These are phyloP conservation scores for Saxicola maurus DNA, from an alignment of 2,797 vertebrate species.

Conservation along the genomic window DNA sequence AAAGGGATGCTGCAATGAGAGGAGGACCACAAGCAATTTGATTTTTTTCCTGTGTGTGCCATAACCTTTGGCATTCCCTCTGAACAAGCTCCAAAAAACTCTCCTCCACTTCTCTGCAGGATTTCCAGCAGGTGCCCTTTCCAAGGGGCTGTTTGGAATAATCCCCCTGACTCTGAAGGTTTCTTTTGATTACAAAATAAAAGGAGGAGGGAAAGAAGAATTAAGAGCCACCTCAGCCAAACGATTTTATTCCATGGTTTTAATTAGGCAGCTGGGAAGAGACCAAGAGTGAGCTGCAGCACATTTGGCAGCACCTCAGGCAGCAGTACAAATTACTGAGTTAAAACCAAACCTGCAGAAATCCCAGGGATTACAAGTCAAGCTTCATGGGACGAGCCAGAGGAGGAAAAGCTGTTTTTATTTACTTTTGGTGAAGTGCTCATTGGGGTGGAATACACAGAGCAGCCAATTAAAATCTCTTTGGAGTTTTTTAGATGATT, in stretches of 20 bases:
- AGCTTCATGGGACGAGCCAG: slow-evolving; percentile 45
- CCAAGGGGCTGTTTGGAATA: neutral
- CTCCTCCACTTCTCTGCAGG: neutral
- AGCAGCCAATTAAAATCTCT: neutral
- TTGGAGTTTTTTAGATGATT: neutral
- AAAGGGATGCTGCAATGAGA: neutral
- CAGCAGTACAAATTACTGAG: slow-evolving; percentile 64
- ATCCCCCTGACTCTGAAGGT: neutral
- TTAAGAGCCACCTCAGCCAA: slow-evolving; percentile 13
- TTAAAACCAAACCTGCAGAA: slow-evolving; percentile 66
- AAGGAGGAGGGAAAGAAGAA: neutral
- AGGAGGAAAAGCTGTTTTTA: slow-evolving; percentile 53
- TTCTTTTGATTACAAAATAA: slow-evolving; percentile 6
- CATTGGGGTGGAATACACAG: slow-evolving; percentile 10
- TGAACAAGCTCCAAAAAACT: neutral
- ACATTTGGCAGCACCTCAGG: slow-evolving; percentile 61
- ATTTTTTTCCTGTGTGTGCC: slow-evolving; percentile 6
- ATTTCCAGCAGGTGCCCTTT: slow-evolving; percentile 25
- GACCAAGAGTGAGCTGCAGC: slow-evolving; percentile 13
- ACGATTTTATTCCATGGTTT: slow-evolving; percentile 36
- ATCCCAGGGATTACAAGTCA: slow-evolving; percentile 61
- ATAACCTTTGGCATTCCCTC: neutral
- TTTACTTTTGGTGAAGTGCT: slow-evolving; percentile 66
- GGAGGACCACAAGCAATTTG: neutral
- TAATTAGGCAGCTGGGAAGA: slow-evolving; percentile 45